Conservation (phyloP, 1,140 invertebrate species). For the Pteromalus puparum region DNA sequence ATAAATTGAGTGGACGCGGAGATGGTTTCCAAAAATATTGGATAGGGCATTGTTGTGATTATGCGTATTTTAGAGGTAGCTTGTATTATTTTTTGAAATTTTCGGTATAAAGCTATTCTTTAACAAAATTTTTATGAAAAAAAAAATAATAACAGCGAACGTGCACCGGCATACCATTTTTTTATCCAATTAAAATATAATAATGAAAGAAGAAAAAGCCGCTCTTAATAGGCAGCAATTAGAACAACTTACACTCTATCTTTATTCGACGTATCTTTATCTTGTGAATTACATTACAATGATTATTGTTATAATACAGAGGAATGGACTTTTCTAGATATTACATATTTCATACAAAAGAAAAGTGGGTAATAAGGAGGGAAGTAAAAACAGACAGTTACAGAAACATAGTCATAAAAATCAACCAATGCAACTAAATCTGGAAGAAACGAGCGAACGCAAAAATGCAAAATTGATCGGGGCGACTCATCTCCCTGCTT, state of each 20-base stretch:
- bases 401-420: background rate
- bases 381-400: background rate
- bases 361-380: background rate
- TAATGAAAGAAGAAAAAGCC: background rate
- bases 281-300: slow-evolving; percentile 51
- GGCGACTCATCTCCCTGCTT: background rate
- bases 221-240: background rate
- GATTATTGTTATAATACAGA: slow-evolving; percentile 52
- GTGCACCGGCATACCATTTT: no score
- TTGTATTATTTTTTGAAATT: no score
- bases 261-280: slow-evolving; percentile 48
- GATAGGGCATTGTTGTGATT: no score
- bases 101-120: no score
- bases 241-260: slow-evolving; percentile 49
- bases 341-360: slow-evolving; percentile 38
- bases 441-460: background rate
- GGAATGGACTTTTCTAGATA: slow-evolving; percentile 49
- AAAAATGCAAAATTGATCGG: background rate
- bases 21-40: no score
- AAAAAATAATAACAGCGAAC: no score
- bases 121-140: no score
- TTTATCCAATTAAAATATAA: background rate
- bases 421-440: background rate
- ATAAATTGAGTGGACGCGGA: background rate
- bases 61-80: no score